Evolutionary conservation across 2,113 vertebrate species (phyloP).

Genomic region (Oreocharis arfaki): DNA sequence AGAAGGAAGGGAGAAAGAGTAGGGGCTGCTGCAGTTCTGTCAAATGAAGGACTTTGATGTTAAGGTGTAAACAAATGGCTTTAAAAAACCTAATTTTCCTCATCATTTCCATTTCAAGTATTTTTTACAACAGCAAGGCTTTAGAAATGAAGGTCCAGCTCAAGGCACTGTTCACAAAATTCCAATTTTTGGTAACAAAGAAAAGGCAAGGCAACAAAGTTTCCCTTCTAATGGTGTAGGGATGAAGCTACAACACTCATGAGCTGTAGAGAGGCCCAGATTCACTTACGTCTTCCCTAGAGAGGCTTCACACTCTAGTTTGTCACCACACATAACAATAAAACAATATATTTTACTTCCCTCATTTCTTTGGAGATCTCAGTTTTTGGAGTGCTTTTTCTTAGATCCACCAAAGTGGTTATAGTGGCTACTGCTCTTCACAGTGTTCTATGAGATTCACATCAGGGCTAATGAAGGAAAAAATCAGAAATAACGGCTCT

Average conservation of each 20-base stretch:
- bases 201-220: not conserved
- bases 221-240: not conserved
- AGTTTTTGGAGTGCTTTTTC: not conserved
- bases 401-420: not conserved
- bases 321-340: not conserved
- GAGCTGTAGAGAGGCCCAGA: not conserved
- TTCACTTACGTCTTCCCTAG: not conserved
- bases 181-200: not conserved
- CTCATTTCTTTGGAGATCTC: not conserved
- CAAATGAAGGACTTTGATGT: not conserved
- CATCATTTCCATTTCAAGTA: not conserved
- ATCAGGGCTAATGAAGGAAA: not conserved
- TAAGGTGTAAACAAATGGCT: not conserved
- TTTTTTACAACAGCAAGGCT: not conserved
- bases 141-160: not conserved
- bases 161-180: not conserved
- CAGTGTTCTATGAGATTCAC: not conserved
- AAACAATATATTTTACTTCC: not conserved
- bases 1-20: not conserved
- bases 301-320: not conserved
- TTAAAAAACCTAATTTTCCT: accelerated
- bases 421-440: not conserved
- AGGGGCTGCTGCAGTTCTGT: not conserved
- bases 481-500: not conserved
- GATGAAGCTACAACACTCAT: not conserved